These are phyloP conservation scores for Rotaria socialis DNA, from an alignment of 2,888 invertebrate genomes.

Conservation along the genomic window DNA sequence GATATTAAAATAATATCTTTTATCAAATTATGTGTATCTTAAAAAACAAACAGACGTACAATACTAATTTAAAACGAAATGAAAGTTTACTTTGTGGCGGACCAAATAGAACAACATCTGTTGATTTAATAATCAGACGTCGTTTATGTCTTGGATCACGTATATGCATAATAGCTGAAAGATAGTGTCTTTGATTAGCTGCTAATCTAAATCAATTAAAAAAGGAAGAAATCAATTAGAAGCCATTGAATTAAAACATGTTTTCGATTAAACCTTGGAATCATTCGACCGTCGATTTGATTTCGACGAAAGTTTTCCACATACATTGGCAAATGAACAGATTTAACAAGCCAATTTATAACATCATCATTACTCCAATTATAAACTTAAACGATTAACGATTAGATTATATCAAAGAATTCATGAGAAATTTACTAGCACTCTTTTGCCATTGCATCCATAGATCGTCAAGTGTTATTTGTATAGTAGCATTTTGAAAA, in stretches of 20 bases:
- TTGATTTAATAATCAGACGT: slow-evolving; percentile 86
- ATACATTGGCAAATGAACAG: slow-evolving; percentile 91
- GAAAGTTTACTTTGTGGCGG: slow-evolving; percentile 79
- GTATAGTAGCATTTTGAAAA: slow-evolving; percentile 39
- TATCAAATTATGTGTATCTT: slow-evolving; percentile 41
- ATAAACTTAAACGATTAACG: slow-evolving; percentile 69
- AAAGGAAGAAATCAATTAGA: not conserved
- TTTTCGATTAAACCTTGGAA: slow-evolving; percentile 72
- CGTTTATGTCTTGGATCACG: slow-evolving; percentile 97
- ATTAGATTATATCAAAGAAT: not conserved
- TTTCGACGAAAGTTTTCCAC: slow-evolving; percentile 77
- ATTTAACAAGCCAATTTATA: slow-evolving; percentile 82
- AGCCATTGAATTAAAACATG: not conserved
- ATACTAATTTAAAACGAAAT: not conserved
- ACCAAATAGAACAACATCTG: slow-evolving; percentile 96
- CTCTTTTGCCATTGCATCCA: slow-evolving; percentile 42
- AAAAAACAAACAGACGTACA: not conserved
- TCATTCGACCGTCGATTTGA: slow-evolving; percentile 80
- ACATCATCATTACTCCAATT: slow-evolving; percentile 97
- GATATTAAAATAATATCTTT: slow-evolving; percentile 41
- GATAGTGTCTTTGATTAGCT: slow-evolving; percentile 76
- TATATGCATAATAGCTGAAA: slow-evolving; percentile 80
- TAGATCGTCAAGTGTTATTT: slow-evolving; percentile 43
- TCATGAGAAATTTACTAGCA: not conserved
- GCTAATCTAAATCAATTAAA: slow-evolving; percentile 70